Conservation (phyloP, 37 sponge, comb jelly and placozoan species). For the Diacarnus erythraeanus region DNA sequence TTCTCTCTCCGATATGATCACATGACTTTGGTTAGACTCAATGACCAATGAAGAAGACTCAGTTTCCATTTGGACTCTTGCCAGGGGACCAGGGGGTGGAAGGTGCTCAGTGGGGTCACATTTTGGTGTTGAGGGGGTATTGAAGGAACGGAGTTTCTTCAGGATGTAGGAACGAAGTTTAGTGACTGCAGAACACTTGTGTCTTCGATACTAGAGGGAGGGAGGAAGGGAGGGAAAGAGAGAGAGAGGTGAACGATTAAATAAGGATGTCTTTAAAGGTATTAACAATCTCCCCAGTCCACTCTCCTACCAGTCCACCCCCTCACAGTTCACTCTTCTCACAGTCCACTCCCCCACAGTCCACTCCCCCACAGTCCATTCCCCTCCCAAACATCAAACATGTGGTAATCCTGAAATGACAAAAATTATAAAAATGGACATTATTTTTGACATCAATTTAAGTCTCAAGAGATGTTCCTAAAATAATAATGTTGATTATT, state of each 20-base stretch:
- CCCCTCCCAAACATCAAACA: no score
- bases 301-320: not conserved
- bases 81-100: not conserved
- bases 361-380: not conserved
- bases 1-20: not conserved
- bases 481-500: no score
- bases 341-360: not conserved
- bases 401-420: no score
- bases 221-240: no score
- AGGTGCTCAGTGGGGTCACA: no score
- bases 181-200: conserved; percentile 55
- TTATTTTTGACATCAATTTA: no score
- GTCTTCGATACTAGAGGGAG: conserved; percentile 51
- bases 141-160: conserved; percentile 41
- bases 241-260: no score
- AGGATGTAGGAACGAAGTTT: conserved; percentile 48
- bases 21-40: conserved; percentile 23
- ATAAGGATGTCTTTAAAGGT: no score
- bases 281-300: not conserved
- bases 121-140: not conserved
- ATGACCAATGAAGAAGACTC: not conserved
- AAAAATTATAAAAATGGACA: no score
- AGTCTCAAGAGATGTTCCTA: no score
- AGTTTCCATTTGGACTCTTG: no score
- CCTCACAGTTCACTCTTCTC: not conserved